These are phyloP conservation scores for Orgyia antiqua DNA, from an alignment of 2,888 invertebrate species.

Conservation along the genomic window DNA sequence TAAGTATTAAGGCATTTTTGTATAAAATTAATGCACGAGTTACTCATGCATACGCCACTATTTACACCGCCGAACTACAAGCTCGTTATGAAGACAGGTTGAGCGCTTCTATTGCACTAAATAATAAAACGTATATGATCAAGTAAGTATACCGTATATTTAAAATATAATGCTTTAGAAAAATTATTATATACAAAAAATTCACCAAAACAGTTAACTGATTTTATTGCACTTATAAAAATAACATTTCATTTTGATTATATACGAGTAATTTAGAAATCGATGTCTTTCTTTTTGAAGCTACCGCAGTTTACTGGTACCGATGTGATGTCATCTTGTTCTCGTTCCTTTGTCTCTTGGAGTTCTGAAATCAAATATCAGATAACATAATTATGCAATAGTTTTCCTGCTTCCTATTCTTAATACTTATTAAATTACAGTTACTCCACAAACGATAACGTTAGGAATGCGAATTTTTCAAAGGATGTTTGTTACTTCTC, in stretches of 20 bases:
- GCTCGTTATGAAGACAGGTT: constrained; percentile 10
- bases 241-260: constrained; percentile 4
- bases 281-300: constrained; percentile 79
- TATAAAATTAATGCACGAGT: constrained; percentile 65
- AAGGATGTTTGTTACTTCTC: too few relatives aligned
- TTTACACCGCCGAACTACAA: constrained; percentile 17
- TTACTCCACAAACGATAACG: too few relatives aligned
- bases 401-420: too few relatives aligned
- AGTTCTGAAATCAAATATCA: constrained; percentile 71
- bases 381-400: too few relatives aligned
- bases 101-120: constrained; percentile 6
- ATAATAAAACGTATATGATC: too few relatives aligned
- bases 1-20: constrained; percentile 76
- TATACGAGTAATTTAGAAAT: constrained; percentile 80
- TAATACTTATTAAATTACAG: too few relatives aligned
- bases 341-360: constrained; percentile 80
- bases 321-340: constrained; percentile 78
- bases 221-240: constrained; percentile 14
- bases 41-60: constrained; percentile 31
- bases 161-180: too few relatives aligned
- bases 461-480: too few relatives aligned
- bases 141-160: too few relatives aligned
- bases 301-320: constrained; percentile 78
- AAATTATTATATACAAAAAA: constrained; percentile 9
- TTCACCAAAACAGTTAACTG: constrained; percentile 5